A percentile compares a stretch with the other conserved stretches of the same genome.
Conservation (phyloP, 1,140 invertebrate genomes). For the Nylanderia fulva region DNA sequence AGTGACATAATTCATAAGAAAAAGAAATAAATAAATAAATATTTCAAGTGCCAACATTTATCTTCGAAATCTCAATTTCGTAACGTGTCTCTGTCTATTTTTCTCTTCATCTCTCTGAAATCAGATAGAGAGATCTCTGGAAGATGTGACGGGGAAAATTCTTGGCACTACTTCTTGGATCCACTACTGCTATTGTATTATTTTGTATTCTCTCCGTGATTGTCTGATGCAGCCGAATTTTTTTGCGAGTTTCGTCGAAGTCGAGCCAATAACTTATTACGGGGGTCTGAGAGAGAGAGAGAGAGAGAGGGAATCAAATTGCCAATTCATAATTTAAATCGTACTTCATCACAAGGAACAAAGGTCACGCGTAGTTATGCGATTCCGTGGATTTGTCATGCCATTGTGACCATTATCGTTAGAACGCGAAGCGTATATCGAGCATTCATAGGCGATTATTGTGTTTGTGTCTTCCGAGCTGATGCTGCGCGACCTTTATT, state of each 20-base stretch:
- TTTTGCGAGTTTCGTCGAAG: constrained; percentile 3
- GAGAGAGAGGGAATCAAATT: neutral
- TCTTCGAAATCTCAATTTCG: constrained; percentile 35
- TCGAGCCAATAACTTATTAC: neutral
- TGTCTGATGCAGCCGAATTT: neutral
- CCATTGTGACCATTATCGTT: constrained; percentile 7
- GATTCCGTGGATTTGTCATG: neutral
- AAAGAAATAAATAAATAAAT: constrained; percentile 20
- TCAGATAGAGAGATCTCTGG: neutral
- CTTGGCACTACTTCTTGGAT: constrained; percentile 36
- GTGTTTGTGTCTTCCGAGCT: neutral
- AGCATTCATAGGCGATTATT: constrained; percentile 67
- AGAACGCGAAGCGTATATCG: constrained; percentile 47
- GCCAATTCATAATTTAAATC: neutral
- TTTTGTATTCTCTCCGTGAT: constrained; percentile 25
- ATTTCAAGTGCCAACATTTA: constrained; percentile 35
- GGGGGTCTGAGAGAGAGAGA: too few species aligned
- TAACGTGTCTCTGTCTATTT: constrained; percentile 3
- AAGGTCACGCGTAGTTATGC: neutral
- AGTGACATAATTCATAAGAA: too few species aligned
- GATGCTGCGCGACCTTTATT: constrained; percentile 46
- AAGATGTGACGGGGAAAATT: constrained; percentile 11
- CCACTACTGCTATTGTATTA: constrained; percentile 19
- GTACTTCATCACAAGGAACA: neutral
- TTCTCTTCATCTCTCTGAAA: constrained; percentile 17